Percentiles rank a stretch among this genome's conserved stretches.
These are phyloP conservation scores for Limosa lapponica DNA, from an alignment of 2,797 vertebrate genomes.

Conservation along the genomic window DNA sequence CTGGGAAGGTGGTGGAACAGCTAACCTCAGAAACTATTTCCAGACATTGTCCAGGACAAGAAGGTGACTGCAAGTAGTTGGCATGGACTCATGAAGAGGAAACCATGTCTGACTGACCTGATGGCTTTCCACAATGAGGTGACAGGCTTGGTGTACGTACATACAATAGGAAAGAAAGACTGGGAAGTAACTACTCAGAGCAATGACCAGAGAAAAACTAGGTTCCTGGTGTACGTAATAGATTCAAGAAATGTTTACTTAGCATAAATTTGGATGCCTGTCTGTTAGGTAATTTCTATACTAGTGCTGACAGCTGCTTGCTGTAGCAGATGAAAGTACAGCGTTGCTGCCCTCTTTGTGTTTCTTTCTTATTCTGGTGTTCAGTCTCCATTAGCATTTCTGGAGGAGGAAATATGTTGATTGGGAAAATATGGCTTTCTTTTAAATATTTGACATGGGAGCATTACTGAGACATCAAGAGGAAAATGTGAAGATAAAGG, in stretches of 20 bases:
- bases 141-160: background rate
- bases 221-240: background rate
- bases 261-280: background rate
- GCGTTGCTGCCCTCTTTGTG: background rate
- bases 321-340: constrained; percentile 39
- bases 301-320: background rate
- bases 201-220: background rate
- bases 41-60: background rate
- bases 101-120: background rate
- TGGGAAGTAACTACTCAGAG: background rate
- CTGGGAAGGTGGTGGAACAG: background rate
- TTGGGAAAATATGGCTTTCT: background rate
- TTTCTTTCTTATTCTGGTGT: background rate
- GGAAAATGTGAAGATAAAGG: constrained; percentile 32
- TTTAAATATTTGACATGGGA: constrained; percentile 19
- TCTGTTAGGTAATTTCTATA: constrained; percentile 6
- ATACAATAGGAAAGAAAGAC: background rate
- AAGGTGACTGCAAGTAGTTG: background rate
- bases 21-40: background rate
- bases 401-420: background rate
- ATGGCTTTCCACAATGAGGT: background rate
- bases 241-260: constrained; percentile 32
- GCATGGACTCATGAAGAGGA: accelerated
- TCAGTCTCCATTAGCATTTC: constrained; percentile 42
- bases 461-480: background rate